Evolutionary conservation across 2,113 vertebrate species (phyloP), one percentile per base, ranked within the genome.

Genomic region (Miniopterus natalensis): DNA sequence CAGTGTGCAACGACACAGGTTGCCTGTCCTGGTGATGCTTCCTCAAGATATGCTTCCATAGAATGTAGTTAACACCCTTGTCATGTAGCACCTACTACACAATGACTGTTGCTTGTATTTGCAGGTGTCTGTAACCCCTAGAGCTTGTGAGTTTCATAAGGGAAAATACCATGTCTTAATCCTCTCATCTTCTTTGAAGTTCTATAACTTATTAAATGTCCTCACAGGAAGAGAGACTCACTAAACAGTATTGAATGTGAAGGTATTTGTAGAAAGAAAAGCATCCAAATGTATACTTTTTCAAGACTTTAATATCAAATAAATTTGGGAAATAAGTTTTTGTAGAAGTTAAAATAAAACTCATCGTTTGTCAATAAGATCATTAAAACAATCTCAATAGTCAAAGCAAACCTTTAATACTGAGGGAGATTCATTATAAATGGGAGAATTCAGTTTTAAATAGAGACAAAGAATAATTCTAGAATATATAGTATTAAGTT

Each of bases 391-490:
- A 55, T n/a, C 97, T 96, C 78, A 95, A 59, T 97, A 97, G 85
- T 68, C 84, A 97, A 92, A 93, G 25, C 40, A 96, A 61, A 87
- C 6, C 0, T 83, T 98, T 97, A 96, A 89, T 94, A 91, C 78
- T 96, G 95, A 98, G 87, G 81, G 80, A 97, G 88, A 96, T 95
- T 96, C 94, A 96, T 96, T 97, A 95, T 96, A 95, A 95, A 91
- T 96, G 81, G 97, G 96, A 97, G 94, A 98, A 97, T 96, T 98
- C 40, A 91, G 63, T 96, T 98, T 95, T 85, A 97, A 79, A 78
- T 77, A 92, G 95, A 97, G 70, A 95, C 86, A 96, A 88, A 20
- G 40, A 96, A 90, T 94, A 95, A 96, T 93, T 96, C 85, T 93
- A 96, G 80, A 90, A 97, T 93, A 94, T 96, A 90, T 79, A 95